A percentile compares a stretch with the other conserved stretches of the same genome.
Conservation (phyloP, 1,140 invertebrate species). For the Drosophila nebulosa region DNA sequence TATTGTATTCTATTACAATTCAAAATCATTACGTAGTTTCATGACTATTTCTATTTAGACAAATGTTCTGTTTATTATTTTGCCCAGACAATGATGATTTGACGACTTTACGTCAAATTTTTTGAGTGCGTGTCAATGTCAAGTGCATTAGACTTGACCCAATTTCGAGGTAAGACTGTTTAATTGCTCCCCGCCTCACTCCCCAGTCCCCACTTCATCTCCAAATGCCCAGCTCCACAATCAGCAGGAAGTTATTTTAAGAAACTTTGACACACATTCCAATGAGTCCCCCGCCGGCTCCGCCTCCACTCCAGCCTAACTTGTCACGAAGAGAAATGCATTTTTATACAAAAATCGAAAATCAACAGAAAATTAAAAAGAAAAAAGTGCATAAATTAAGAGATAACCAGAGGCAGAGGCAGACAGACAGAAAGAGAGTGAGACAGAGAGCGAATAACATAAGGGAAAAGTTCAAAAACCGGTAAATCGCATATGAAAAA, state of each 20-base stretch:
- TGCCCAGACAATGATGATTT: not conserved
- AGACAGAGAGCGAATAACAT: slow-evolving; percentile 14
- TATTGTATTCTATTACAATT: slow-evolving; percentile 31
- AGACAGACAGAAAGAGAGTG: not conserved
- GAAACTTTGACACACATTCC: slow-evolving; percentile 39
- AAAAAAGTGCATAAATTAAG: slow-evolving; percentile 52
- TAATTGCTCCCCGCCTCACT: not conserved
- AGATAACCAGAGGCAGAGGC: slow-evolving; percentile 5
- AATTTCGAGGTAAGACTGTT: slow-evolving; percentile 32
- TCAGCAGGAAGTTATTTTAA: slow-evolving; percentile 36
- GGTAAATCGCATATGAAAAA: slow-evolving; percentile 54
- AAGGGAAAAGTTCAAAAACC: slow-evolving; percentile 69
- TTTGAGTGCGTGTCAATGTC: slow-evolving; percentile 40
- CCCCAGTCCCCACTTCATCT: too few species aligned
- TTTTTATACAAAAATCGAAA: slow-evolving; percentile 21
- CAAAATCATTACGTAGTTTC: slow-evolving; percentile 18
- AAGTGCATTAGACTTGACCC: slow-evolving; percentile 60
- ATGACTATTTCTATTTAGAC: not conserved
- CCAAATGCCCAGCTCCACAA: too few species aligned
- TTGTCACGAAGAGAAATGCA: slow-evolving; percentile 47
- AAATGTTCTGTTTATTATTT: slow-evolving; percentile 37
- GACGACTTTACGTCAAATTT: not conserved
- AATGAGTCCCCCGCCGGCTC: not conserved
- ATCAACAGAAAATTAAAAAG: slow-evolving; percentile 21
- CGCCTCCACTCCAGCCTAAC: not conserved